These are phyloP conservation scores for Oryzias dopingdopingensis DNA, from an alignment of 2,797 vertebrate species.

Conservation along the genomic window DNA sequence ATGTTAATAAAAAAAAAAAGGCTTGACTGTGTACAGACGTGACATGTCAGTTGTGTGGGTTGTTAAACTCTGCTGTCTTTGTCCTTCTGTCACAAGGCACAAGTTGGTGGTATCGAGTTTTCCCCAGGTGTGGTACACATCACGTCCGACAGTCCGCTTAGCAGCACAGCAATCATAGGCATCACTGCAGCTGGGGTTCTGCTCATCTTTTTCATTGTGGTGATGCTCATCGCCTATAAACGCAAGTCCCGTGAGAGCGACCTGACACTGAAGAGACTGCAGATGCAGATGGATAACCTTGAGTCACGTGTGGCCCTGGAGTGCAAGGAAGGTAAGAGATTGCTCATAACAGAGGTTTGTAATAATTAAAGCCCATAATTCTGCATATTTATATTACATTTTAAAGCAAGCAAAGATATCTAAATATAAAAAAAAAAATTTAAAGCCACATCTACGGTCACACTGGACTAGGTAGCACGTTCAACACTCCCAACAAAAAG, in stretches of 20 bases:
- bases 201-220: slow-evolving; percentile 95
- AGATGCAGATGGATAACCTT: slow-evolving; percentile 99
- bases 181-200: slow-evolving; percentile 92
- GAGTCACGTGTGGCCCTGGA: slow-evolving; percentile 98
- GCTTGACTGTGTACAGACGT: too few relatives aligned
- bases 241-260: slow-evolving; percentile 96
- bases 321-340: slow-evolving; percentile 92
- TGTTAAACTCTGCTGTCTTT: slow-evolving; percentile 10
- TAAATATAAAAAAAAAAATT: too few relatives aligned
- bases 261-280: slow-evolving; percentile 93
- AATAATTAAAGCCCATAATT: not conserved
- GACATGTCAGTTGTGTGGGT: not conserved
- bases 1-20: too few relatives aligned
- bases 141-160: slow-evolving; percentile 94
- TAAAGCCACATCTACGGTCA: not conserved
- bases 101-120: slow-evolving; percentile 94
- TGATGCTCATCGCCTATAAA: slow-evolving; percentile 96
- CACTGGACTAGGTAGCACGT: too few relatives aligned
- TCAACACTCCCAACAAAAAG: too few relatives aligned
- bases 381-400: not conserved
- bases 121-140: slow-evolving; percentile 97
- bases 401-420: not conserved
- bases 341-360: not conserved
- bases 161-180: slow-evolving; percentile 93
- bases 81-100: slow-evolving; percentile 76